phyloP scores from a whole-genome alignment of 2,888 invertebrate genomes.

The Cheilosia vernalis region DNA sequence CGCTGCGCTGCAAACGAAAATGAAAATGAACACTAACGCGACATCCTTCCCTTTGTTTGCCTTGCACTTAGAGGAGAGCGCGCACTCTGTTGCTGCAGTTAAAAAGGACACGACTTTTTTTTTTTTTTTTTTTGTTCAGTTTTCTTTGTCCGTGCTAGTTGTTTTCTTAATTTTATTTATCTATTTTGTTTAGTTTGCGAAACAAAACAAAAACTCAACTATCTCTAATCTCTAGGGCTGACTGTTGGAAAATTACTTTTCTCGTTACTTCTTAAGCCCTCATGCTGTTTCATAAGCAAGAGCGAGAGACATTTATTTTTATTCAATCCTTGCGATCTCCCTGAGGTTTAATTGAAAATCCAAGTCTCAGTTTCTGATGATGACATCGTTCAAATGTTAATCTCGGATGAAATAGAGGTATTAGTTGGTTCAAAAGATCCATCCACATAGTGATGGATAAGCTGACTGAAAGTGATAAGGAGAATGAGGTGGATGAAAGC shows the following conservation, averaged over 20 bases:
- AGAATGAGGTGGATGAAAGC: neutral
- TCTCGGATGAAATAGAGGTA: conserved; percentile 22
- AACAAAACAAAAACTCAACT: neutral
- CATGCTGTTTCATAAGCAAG: neutral
- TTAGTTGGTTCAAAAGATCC: conserved; percentile 47
- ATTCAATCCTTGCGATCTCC: conserved; percentile 14
- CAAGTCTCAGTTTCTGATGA: conserved; percentile 59
- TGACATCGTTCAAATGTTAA: conserved; percentile 70
- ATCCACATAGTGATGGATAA: conserved; percentile 38
- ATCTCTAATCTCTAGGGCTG: neutral
- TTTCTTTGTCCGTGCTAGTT: conserved; percentile 12
- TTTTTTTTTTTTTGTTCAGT: neutral
- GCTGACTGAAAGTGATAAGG: conserved; percentile 27
- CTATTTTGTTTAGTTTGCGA: conserved; percentile 12
- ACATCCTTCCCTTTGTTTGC: conserved; percentile 50
- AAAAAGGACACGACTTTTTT: conserved; percentile 16
- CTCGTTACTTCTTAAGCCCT: too few species aligned
- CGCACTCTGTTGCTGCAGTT: conserved; percentile 21
- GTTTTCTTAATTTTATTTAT: conserved; percentile 12
- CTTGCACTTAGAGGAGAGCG: conserved; percentile 36
- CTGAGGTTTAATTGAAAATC: conserved; percentile 57
- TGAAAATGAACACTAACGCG: conserved; percentile 42
- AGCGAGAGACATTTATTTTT: conserved; percentile 18
- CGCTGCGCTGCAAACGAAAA: conserved; percentile 28
- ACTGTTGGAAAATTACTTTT: too few species aligned